Conservation (phyloP, 2,888 invertebrate species). For the Aquatica leii region DNA sequence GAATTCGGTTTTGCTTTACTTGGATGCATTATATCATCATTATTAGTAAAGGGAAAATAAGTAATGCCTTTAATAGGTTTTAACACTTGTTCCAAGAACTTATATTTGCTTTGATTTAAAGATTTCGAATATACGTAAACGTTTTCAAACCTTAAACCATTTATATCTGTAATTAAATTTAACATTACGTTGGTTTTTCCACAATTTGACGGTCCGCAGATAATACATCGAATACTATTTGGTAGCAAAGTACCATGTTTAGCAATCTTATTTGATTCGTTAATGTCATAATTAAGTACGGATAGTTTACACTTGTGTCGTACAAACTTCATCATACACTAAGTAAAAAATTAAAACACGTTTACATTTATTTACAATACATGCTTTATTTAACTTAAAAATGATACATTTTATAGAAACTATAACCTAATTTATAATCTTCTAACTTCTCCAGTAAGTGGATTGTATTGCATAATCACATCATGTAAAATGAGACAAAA, state of each 20-base stretch:
- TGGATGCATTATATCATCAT: slow-evolving; percentile 6
- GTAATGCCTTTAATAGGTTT: slow-evolving; percentile 5
- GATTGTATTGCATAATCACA: no score
- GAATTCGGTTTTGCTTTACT: background rate
- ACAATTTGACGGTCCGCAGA: slow-evolving; percentile 11
- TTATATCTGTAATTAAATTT: slow-evolving; percentile 2
- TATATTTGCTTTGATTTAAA: slow-evolving; percentile 16
- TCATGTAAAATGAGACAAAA: no score
- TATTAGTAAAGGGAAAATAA: slow-evolving; percentile 5
- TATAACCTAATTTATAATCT: no score
- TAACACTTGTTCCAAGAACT: background rate
- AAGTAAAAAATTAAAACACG: no score
- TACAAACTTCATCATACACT: background rate
- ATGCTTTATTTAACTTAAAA: no score
- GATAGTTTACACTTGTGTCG: background rate
- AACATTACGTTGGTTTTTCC: slow-evolving; percentile 19
- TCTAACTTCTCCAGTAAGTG: no score
- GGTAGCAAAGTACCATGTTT: no score
- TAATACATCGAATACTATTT: slow-evolving; percentile 8
- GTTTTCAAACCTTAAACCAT: slow-evolving; percentile 21
- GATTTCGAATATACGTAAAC: slow-evolving; percentile 21
- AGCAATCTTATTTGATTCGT: background rate
- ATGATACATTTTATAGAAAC: no score
- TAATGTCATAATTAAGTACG: background rate
- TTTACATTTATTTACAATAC: no score